These are phyloP conservation scores for Callipepla squamata DNA, from an alignment of 2,113 vertebrate genomes.

Conservation along the genomic window DNA sequence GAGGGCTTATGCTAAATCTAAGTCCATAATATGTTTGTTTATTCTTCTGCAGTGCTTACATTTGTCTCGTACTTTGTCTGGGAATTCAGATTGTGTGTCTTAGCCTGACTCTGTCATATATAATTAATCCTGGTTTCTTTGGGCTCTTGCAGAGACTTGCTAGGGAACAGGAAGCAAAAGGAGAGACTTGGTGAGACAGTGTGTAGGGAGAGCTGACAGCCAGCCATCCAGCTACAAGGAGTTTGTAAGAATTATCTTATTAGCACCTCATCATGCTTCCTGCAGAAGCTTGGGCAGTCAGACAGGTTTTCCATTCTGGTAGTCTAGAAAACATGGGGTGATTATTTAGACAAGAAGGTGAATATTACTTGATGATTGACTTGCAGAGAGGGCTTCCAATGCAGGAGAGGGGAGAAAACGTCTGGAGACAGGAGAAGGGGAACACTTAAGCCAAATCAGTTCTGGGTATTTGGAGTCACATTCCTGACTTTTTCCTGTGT, in stretches of 20 bases:
- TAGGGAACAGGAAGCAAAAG: slow-evolving; percentile 49
- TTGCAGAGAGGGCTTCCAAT: background rate
- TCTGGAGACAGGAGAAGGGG: background rate
- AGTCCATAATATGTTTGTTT: slow-evolving; percentile 19
- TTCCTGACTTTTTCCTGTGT: slow-evolving; percentile 9
- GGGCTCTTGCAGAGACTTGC: slow-evolving; percentile 30
- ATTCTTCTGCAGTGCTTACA: slow-evolving; percentile 27
- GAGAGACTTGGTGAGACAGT: background rate
- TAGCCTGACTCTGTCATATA: slow-evolving; percentile 17
- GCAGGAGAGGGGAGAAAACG: background rate
- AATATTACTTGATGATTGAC: background rate
- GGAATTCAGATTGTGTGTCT: slow-evolving; percentile 51
- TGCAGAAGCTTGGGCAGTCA: slow-evolving; percentile 37
- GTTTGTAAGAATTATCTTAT: slow-evolving; percentile 64
- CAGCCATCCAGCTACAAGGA: slow-evolving; percentile 34
- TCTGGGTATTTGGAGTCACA: background rate
- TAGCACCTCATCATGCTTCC: slow-evolving; percentile 58
- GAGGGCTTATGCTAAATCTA: background rate
- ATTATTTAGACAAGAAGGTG: slow-evolving; percentile 9
- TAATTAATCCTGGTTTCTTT: slow-evolving; percentile 50
- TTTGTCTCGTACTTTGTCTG: slow-evolving; percentile 53
- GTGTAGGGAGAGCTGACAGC: background rate
- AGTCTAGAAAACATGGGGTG: background rate
- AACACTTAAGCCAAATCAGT: background rate
- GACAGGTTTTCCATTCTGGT: slow-evolving; percentile 16